Percentiles rank a stretch among this genome's conserved stretches.
phyloP scores from a whole-genome alignment of 2,888 invertebrate genomes.

The Lordiphosa fenestrarum region DNA sequence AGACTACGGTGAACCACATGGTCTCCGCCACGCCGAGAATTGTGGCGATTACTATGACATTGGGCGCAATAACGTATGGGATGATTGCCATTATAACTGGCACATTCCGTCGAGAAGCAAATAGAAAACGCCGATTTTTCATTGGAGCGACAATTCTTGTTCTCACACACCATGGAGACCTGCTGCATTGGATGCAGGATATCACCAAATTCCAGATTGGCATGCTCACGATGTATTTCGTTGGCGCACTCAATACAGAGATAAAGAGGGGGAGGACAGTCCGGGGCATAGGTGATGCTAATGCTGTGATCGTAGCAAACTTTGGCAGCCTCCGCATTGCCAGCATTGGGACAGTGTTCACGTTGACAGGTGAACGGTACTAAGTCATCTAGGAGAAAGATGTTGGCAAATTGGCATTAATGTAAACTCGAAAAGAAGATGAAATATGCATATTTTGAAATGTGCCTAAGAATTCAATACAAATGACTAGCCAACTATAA shows the following conservation, averaged over 20 bases:
- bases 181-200: slow-evolving; percentile 96
- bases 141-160: slow-evolving; percentile 96
- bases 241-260: slow-evolving; percentile 98
- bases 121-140: slow-evolving; percentile 97
- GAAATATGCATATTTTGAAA: no score
- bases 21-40: slow-evolving; percentile 91
- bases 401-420: not conserved
- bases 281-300: slow-evolving; percentile 91
- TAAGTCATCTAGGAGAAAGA: slow-evolving; percentile 83
- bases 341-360: slow-evolving; percentile 93
- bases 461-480: no score
- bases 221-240: slow-evolving; percentile 93
- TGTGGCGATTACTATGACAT: slow-evolving; percentile 94
- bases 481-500: no score
- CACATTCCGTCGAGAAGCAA: slow-evolving; percentile 98
- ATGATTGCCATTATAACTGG: slow-evolving; percentile 96
- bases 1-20: slow-evolving; percentile 95
- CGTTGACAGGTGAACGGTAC: slow-evolving; percentile 93
- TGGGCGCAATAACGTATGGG: slow-evolving; percentile 96
- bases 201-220: slow-evolving; percentile 91
- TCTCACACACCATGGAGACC: slow-evolving; percentile 97
- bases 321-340: slow-evolving; percentile 93
- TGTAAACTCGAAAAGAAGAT: no score
- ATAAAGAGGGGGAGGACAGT: slow-evolving; percentile 96
- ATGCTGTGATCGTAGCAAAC: slow-evolving; percentile 96